phyloP scores from a whole-genome alignment of 1,140 invertebrate species.

The Sitodiplosis mosellana region DNA sequence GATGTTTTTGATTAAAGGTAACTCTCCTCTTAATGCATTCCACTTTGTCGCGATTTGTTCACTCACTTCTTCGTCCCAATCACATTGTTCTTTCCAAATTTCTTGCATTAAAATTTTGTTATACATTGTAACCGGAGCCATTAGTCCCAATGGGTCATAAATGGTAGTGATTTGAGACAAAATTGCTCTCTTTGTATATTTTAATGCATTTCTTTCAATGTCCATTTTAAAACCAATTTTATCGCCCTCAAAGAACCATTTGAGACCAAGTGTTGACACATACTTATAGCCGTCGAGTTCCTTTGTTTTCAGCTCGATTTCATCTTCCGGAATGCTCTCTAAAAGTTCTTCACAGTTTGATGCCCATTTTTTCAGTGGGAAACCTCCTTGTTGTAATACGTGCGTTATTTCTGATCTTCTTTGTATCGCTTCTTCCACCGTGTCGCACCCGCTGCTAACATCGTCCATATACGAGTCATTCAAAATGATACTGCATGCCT shows the following conservation, averaged over 20 bases:
- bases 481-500: not conserved
- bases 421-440: not conserved
- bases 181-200: slow-evolving; percentile 8
- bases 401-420: no score
- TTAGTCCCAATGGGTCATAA: slow-evolving; percentile 20
- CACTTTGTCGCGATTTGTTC: slow-evolving; percentile 3
- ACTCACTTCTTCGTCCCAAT: slow-evolving; percentile 18
- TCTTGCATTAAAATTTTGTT: slow-evolving; percentile 20
- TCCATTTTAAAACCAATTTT: no score
- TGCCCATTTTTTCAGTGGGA: no score
- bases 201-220: not conserved
- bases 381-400: no score
- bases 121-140: slow-evolving; percentile 12
- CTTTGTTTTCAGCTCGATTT: no score
- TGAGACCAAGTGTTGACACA: no score
- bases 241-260: no score
- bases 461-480: not conserved
- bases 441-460: not conserved
- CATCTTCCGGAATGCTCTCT: no score
- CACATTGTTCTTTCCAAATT: slow-evolving; percentile 15
- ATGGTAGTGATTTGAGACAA: slow-evolving; percentile 10
- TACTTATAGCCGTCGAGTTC: no score
- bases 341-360: no score
- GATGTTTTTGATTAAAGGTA: no score
- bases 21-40: not conserved